Conservation (phyloP, 1,140 invertebrate species). For the Argopecten irradians region DNA sequence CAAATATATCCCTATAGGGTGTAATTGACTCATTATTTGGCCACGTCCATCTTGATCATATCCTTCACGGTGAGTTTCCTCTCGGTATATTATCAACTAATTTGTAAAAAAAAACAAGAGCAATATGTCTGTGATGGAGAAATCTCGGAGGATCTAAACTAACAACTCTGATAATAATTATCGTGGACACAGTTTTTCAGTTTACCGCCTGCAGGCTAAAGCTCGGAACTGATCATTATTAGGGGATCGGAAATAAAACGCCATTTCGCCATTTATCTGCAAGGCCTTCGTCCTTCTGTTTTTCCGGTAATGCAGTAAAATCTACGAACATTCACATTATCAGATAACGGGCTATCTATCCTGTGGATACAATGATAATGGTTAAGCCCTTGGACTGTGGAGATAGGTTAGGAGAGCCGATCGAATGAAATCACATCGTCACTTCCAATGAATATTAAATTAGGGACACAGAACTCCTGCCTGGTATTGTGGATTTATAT, state of each 20-base stretch:
- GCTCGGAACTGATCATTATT: not conserved
- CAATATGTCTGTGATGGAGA: not conserved
- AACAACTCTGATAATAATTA: not conserved
- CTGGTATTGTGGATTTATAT: not conserved
- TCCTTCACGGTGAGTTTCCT: not conserved
- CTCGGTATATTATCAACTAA: not conserved
- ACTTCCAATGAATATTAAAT: not conserved
- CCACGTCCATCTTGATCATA: not conserved
- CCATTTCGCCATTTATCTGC: not conserved
- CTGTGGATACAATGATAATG: not conserved
- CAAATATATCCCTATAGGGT: not conserved
- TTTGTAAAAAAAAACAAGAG: not conserved
- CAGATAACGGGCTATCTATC: not conserved
- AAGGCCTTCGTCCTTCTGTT: not conserved
- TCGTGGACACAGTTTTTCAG: not conserved
- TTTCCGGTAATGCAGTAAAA: constrained; percentile 2
- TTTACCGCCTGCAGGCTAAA: not conserved
- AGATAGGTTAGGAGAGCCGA: not conserved
- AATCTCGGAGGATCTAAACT: not conserved
- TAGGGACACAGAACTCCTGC: not conserved
- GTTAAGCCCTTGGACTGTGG: not conserved
- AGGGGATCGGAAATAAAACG: not conserved
- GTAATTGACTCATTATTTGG: not conserved
- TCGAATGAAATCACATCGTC: not conserved
- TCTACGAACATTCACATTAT: not conserved